Evolutionary conservation across 2,888 invertebrate genomes (phyloP).

Genomic region (Vanessa cardui): DNA sequence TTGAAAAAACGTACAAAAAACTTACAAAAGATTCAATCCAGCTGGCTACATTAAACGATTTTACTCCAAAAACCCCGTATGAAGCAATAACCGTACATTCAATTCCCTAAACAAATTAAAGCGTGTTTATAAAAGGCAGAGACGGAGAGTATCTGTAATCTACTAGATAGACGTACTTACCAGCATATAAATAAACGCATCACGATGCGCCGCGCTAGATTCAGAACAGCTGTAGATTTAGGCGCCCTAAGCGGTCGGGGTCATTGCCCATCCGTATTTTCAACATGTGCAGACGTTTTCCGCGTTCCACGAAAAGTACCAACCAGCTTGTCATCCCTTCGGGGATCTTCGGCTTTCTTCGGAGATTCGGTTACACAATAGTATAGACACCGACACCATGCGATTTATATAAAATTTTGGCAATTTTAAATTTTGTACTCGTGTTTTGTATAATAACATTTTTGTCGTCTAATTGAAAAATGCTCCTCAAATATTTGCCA

Average conservation of each 20-base stretch:
- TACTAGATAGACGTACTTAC: slow-evolving; percentile 49
- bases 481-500: neutral
- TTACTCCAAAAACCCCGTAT: neutral
- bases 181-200: slow-evolving; percentile 62
- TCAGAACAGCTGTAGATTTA: slow-evolving; percentile 77
- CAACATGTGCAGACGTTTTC: slow-evolving; percentile 81
- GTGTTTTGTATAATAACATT: neutral
- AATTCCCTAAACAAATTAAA: slow-evolving; percentile 15
- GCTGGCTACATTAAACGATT: neutral
- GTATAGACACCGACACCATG: slow-evolving; percentile 12
- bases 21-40: neutral
- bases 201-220: slow-evolving; percentile 70
- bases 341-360: slow-evolving; percentile 61
- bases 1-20: too few relatives aligned
- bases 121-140: slow-evolving; percentile 25
- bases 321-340: slow-evolving; percentile 74
- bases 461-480: neutral
- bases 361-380: slow-evolving; percentile 44
- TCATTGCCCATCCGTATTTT: slow-evolving; percentile 81
- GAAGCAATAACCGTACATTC: slow-evolving; percentile 4
- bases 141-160: slow-evolving; percentile 39
- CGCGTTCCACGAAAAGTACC: slow-evolving; percentile 80
- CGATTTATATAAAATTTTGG: slow-evolving; percentile 4
- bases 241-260: slow-evolving; percentile 71
- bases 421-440: too few relatives aligned